These are phyloP conservation scores for Chaenogobius annularis DNA, from an alignment of 2,113 vertebrate genomes.

Conservation along the genomic window DNA sequence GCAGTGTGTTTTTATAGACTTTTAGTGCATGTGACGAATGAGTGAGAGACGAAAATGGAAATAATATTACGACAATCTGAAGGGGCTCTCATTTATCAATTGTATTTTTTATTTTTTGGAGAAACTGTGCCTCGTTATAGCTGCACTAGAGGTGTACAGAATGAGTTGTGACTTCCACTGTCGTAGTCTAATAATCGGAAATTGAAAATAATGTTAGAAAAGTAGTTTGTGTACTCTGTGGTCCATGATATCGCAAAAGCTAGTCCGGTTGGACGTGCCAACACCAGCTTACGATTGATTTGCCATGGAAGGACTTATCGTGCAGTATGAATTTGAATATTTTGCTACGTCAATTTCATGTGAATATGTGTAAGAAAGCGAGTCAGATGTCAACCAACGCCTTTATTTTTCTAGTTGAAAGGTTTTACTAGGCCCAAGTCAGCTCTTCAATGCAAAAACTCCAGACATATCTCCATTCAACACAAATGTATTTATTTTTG, in stretches of 20 bases:
- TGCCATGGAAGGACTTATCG: constrained; percentile 32
- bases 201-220: constrained; percentile 17
- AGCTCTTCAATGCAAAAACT: constrained; percentile 27
- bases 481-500: constrained; percentile 79
- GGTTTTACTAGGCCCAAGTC: constrained; percentile 17
- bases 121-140: constrained; percentile 30
- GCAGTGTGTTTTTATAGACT: constrained; percentile 12
- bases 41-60: constrained; percentile 27
- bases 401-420: constrained; percentile 17
- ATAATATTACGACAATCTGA: constrained; percentile 56
- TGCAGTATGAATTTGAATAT: constrained; percentile 33
- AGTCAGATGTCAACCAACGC: constrained; percentile 13
- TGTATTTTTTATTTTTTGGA: neutral
- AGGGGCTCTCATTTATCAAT: constrained; percentile 22
- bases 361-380: constrained; percentile 7
- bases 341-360: constrained; percentile 37
- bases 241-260: constrained; percentile 35
- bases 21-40: constrained; percentile 24
- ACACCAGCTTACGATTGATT: constrained; percentile 28
- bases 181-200: constrained; percentile 19
- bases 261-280: neutral
- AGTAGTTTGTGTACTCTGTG: constrained; percentile 33
- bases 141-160: constrained; percentile 26
- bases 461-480: constrained; percentile 32
- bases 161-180: constrained; percentile 10